A percentile compares a stretch with the other conserved stretches of the same genome.
Evolutionary conservation across 2,113 vertebrate species (phyloP).

Genomic region (Xiphophorus couchianus): DNA sequence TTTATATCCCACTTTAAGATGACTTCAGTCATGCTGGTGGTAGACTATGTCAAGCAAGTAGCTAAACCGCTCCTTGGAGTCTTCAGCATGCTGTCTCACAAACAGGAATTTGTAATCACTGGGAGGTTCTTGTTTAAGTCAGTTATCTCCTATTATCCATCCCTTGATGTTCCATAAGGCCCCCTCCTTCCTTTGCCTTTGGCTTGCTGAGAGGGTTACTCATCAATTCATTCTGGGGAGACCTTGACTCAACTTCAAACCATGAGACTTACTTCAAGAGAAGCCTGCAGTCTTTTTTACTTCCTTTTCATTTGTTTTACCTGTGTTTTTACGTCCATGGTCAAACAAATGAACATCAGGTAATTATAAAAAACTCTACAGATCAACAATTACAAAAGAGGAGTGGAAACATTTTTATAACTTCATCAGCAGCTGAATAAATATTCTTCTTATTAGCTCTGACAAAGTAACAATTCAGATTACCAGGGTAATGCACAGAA

Average conservation of each 20-base stretch:
- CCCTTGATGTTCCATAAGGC: neutral
- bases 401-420: neutral
- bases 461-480: constrained; percentile 61
- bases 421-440: constrained; percentile 55
- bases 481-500: constrained; percentile 41
- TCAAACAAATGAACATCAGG: neutral
- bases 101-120: neutral
- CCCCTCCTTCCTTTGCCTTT: neutral
- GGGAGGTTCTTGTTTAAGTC: neutral
- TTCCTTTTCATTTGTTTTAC: neutral
- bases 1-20: neutral
- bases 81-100: neutral
- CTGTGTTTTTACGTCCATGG: neutral
- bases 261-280: neutral
- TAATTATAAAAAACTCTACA: neutral
- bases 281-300: neutral
- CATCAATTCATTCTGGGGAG: neutral
- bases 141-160: neutral
- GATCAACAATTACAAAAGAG: constrained; percentile 15
- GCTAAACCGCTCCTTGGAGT: neutral
- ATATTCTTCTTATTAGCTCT: constrained; percentile 44
- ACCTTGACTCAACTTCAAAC: neutral
- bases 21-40: neutral
- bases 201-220: neutral
- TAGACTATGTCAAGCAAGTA: neutral